A percentile compares a stretch with the other conserved stretches of the same genome.
These are phyloP conservation scores for Tortrix viridana DNA, from an alignment of 2,888 invertebrate genomes.

Conservation along the genomic window DNA sequence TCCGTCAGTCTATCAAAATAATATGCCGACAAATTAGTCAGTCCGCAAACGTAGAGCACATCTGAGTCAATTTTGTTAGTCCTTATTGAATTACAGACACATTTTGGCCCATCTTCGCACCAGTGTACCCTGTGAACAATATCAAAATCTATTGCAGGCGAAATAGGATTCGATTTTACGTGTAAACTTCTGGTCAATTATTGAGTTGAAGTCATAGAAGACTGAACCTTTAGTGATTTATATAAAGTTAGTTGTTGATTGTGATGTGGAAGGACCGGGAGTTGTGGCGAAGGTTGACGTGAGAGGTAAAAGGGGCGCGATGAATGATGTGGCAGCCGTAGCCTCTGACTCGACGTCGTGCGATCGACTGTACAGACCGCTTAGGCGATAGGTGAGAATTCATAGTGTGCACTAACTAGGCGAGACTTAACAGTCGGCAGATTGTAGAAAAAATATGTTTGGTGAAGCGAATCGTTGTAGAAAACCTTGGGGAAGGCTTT, in stretches of 20 bases:
- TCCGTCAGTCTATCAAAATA: constrained; percentile 60
- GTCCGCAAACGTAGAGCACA: constrained; percentile 72
- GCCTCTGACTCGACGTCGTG: constrained; percentile 70
- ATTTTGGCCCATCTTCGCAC: constrained; percentile 58
- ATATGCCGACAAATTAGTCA: constrained; percentile 76
- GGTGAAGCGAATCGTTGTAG: too few species aligned
- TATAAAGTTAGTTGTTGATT: constrained; percentile 46
- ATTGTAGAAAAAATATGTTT: too few species aligned
- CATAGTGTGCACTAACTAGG: constrained; percentile 47
- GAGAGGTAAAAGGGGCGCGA: constrained; percentile 67
- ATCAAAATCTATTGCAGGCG: constrained; percentile 38
- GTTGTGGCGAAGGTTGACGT: constrained; percentile 56
- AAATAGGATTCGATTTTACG: constrained; percentile 42
- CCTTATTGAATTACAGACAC: constrained; percentile 81
- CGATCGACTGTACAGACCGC: constrained; percentile 55
- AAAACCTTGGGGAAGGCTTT: too few species aligned
- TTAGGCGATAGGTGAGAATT: constrained; percentile 47
- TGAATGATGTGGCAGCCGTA: constrained; percentile 76
- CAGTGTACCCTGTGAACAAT: constrained; percentile 47
- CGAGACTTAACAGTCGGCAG: too few species aligned
- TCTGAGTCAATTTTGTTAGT: constrained; percentile 79
- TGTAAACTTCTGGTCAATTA: constrained; percentile 30
- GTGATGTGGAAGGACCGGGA: constrained; percentile 37
- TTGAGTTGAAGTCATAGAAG: constrained; percentile 13
- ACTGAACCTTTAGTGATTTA: constrained; percentile 17